Percentiles rank a stretch among this genome's conserved stretches.
Conservation (phyloP, 2,797 vertebrate genomes). For the Lepilemur septentrionalis region DNA sequence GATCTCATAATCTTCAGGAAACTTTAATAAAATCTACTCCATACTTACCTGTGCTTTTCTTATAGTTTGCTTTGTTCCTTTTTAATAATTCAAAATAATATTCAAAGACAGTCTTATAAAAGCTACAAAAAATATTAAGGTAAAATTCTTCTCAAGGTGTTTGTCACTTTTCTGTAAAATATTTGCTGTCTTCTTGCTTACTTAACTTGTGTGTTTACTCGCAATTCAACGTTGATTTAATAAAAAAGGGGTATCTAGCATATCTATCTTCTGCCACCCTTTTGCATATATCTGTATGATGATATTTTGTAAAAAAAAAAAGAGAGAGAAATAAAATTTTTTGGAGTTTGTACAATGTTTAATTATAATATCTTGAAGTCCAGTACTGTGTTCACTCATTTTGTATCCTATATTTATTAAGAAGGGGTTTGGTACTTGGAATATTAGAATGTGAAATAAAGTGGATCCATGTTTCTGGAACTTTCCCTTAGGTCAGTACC, state of each 20-base stretch:
- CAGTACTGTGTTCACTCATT: not conserved
- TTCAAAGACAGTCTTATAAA: not conserved
- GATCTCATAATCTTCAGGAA: not conserved
- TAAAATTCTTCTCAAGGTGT: not conserved
- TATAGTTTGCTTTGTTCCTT: not conserved
- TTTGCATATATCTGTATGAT: not conserved
- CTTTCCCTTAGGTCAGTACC: not conserved
- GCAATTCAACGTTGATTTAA: not conserved
- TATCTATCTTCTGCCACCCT: not conserved
- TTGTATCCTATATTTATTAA: not conserved
- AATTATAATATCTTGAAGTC: not conserved
- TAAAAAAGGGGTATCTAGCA: not conserved
- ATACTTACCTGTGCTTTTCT: not conserved
- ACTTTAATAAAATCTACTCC: not conserved
- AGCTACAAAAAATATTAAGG: not conserved
- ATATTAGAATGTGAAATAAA: not conserved
- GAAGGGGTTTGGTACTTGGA: not conserved
- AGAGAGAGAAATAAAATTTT: not conserved
- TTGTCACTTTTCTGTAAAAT: not conserved
- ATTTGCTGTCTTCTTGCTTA: not conserved
- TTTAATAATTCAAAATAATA: slow-evolving; percentile 14
- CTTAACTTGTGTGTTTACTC: not conserved
- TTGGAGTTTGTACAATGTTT: not conserved
- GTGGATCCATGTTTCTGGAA: not conserved
- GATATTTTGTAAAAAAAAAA: not conserved